A percentile compares a stretch with the other conserved stretches of the same genome.
Conservation (phyloP, 1,140 invertebrate species). For the Cecropterus lyciades region DNA sequence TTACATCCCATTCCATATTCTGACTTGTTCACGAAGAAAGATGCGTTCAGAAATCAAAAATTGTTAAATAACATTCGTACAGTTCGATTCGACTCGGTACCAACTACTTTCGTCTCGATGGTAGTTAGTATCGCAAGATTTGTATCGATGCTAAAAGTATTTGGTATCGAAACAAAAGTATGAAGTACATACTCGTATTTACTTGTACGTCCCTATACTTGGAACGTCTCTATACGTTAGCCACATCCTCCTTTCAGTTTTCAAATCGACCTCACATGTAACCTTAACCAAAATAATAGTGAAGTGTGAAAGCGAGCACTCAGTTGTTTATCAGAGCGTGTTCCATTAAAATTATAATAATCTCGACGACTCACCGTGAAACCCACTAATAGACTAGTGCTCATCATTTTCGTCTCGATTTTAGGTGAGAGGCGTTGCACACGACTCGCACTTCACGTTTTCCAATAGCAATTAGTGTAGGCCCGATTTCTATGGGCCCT, state of each 20-base stretch:
- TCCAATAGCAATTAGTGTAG: slow-evolving; percentile 11
- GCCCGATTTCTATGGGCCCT: slow-evolving; percentile 7
- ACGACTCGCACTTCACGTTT: slow-evolving; percentile 6
- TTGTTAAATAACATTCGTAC: too few species aligned
- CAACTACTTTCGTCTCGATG: too few species aligned
- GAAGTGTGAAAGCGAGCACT: slow-evolving; percentile 56
- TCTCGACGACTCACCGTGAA: slow-evolving; percentile 29
- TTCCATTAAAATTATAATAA: slow-evolving; percentile 55
- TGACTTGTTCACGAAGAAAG: too few species aligned
- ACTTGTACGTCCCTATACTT: too few species aligned
- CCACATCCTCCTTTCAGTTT: slow-evolving; percentile 34
- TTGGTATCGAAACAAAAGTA: too few species aligned
- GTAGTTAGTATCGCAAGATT: too few species aligned
- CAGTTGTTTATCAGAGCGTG: slow-evolving; percentile 62
- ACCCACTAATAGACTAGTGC: slow-evolving; percentile 34
- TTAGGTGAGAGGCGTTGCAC: background rate
- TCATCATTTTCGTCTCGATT: slow-evolving; percentile 1
- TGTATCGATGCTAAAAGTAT: too few species aligned
- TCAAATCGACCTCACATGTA: slow-evolving; percentile 27
- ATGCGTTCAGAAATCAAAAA: too few species aligned
- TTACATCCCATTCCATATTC: too few species aligned
- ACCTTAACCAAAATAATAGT: slow-evolving; percentile 50
- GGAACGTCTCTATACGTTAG: too few species aligned
- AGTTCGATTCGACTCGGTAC: too few species aligned
- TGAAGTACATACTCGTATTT: too few species aligned